A percentile compares a stretch with the other conserved stretches of the same genome.
Conservation (phyloP, 2,888 invertebrate genomes). For the Aporophyla lueneburgensis region DNA sequence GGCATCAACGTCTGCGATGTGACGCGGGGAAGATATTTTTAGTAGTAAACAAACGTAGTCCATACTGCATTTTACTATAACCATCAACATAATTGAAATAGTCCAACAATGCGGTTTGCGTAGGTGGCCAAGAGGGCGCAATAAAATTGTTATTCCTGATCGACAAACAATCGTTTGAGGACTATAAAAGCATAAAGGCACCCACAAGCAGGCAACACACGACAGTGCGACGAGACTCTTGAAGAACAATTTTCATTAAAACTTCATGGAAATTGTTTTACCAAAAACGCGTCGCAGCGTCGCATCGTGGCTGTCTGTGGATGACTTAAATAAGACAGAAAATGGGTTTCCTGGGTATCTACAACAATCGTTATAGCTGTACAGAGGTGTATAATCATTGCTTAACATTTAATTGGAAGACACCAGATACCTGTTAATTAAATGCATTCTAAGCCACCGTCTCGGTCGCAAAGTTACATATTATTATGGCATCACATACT, state of each 20-base stretch:
- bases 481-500: slow-evolving; percentile 36
- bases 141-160: slow-evolving; percentile 46
- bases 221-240: too few species aligned
- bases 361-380: not conserved
- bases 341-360: slow-evolving; percentile 30
- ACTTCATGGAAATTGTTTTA: too few species aligned
- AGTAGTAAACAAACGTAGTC: slow-evolving; percentile 49
- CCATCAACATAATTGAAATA: slow-evolving; percentile 56
- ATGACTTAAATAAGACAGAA: not conserved
- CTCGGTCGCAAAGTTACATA: slow-evolving; percentile 36
- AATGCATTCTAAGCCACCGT: slow-evolving; percentile 41
- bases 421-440: slow-evolving; percentile 37
- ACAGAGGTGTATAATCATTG: slow-evolving; percentile 20
- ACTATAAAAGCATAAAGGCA: slow-evolving; percentile 16
- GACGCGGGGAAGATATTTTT: slow-evolving; percentile 45
- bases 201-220: too few species aligned
- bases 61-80: slow-evolving; percentile 48
- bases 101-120: slow-evolving; percentile 49
- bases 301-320: too few species aligned
- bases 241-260: too few species aligned
- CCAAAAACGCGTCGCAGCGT: too few species aligned
- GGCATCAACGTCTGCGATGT: slow-evolving; percentile 33
- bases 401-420: slow-evolving; percentile 27
- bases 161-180: slow-evolving; percentile 16
- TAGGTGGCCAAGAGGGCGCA: slow-evolving; percentile 38